Evolutionary conservation across 2,113 vertebrate genomes (phyloP).

Genomic region (Dinomys branickii): DNA sequence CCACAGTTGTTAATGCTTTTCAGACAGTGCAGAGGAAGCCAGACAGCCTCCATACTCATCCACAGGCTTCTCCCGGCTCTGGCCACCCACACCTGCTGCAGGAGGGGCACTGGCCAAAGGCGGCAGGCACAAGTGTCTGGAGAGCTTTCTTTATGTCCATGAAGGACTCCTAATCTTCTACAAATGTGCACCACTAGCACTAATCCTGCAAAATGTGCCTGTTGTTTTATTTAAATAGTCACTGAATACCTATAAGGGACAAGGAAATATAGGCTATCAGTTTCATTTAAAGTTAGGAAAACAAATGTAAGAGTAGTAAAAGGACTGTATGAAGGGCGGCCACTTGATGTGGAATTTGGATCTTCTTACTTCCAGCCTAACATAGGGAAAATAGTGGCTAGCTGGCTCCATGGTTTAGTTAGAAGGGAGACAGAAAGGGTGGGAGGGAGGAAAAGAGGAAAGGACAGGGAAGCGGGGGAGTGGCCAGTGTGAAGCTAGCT

Average conservation of each 20-base stretch:
- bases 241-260: neutral
- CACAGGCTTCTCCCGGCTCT: neutral
- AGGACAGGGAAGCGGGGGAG: no score
- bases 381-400: neutral
- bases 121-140: neutral
- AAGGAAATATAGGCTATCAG: neutral
- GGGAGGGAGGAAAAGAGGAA: no score
- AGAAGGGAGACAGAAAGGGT: neutral
- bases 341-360: neutral
- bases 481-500: neutral
- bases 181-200: neutral
- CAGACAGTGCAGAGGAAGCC: neutral
- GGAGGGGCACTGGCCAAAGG: neutral
- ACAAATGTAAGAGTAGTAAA: neutral
- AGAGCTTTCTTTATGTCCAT: neutral
- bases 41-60: neutral
- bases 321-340: neutral
- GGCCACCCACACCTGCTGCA: neutral
- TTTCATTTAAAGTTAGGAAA: neutral
- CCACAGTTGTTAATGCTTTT: conserved; percentile 61
- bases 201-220: neutral
- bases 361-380: neutral
- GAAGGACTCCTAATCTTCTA: neutral
- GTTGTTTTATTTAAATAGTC: neutral
- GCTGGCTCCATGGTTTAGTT: neutral